Evolutionary conservation across 1,140 invertebrate species (phyloP), one percentile per base, ranked within the genome.

Genomic region (Diprion similis): DNA sequence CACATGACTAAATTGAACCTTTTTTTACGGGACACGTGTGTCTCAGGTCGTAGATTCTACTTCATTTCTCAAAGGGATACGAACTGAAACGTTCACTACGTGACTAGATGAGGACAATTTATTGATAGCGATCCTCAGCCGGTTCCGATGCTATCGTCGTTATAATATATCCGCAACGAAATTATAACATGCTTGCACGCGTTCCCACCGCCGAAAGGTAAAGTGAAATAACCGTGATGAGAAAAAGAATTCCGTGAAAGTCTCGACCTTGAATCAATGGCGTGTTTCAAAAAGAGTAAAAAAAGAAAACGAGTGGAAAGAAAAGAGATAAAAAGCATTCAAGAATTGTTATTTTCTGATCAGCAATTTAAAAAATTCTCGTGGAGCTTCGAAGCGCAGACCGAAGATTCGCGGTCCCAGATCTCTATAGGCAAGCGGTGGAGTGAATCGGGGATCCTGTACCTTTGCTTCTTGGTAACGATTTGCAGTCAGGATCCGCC

Each of bases 381-480:
- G 51, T 59, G 24, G 2, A 37, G 24, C 24, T 37, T 37, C 51
- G 51, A 59, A 59, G 51, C 51, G 51, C 51, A 59, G 51, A 59
- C 51, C n/a, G 11, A 13, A 59, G 24, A 37, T 37, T 37, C 24
- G 24, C 6, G 24, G 24, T 37, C 24, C 51, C 4, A 59, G n/a
- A 59, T 59, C 51, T 17, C 11, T 59, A 37, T 37, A 37, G 24
- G 24, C 24, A 37, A 6, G 24, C 24, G 24, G 24, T 37, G 24
- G 24, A 37, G 24, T 37, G 24, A 37, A 37, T 37, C 46, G 8
- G 70, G 65, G 71, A 46, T 51, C 70, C 67, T 70, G 68, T 73
- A 75, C 77, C 73, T 78, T 71, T 73, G 77, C 76, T 81, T 79
- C 79, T 79, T 68, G 59, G 73, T 80, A 81, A 79, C 70, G 72